These are phyloP conservation scores for Onchidella celtica DNA, from an alignment of 2,888 invertebrate genomes.

Conservation along the genomic window DNA sequence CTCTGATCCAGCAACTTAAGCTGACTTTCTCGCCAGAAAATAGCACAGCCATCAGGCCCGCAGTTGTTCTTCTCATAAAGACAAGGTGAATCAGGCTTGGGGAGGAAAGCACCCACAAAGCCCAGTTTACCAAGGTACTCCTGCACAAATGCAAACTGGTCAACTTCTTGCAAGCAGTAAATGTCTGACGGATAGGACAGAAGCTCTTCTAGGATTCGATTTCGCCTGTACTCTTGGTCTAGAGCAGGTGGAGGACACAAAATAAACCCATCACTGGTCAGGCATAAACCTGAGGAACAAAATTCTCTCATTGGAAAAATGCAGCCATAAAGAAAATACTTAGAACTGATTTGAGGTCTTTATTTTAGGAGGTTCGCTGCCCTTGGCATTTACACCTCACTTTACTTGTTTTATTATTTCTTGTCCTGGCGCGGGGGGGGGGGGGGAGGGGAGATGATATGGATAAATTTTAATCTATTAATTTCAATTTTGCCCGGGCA, in stretches of 20 bases:
- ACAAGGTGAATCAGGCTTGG: slow-evolving; percentile 90
- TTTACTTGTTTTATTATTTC: no score
- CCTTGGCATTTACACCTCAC: no score
- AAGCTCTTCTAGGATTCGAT: slow-evolving; percentile 87
- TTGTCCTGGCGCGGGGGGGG: no score
- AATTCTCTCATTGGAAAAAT: no score
- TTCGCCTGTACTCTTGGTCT: slow-evolving; percentile 86
- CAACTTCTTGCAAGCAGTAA: slow-evolving; percentile 89
- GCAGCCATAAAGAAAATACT: no score
- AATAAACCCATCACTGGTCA: slow-evolving; percentile 87
- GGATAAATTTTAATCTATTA: no score
- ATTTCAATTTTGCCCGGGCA: no score
- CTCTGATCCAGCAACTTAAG: slow-evolving; percentile 82
- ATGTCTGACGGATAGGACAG: slow-evolving; percentile 86
- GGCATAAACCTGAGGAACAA: slow-evolving; percentile 84
- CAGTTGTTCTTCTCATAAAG: slow-evolving; percentile 86
- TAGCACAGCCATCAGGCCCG: slow-evolving; percentile 90
- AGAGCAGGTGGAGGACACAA: slow-evolving; percentile 87
- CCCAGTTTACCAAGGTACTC: slow-evolving; percentile 85
- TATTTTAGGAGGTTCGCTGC: no score
- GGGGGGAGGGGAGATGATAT: no score
- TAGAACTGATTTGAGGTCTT: no score
- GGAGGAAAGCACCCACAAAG: slow-evolving; percentile 86
- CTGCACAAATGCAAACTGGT: slow-evolving; percentile 86
- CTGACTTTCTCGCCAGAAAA: slow-evolving; percentile 86